These are phyloP conservation scores for Nannospalax galili DNA, from an alignment of 2,113 vertebrate species.

Conservation along the genomic window DNA sequence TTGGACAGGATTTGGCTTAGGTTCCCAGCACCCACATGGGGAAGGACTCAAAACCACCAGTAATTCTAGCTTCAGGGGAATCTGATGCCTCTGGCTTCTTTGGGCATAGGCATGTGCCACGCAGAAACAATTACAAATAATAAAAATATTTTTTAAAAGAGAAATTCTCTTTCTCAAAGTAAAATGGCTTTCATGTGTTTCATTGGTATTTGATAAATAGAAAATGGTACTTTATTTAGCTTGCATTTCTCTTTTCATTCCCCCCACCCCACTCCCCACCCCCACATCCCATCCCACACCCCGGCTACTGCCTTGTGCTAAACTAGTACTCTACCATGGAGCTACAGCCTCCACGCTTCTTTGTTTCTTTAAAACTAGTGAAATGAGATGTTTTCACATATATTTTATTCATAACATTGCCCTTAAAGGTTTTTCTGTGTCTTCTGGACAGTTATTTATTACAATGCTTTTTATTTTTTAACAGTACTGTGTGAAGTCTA, in stretches of 20 bases:
- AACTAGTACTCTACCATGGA: not conserved
- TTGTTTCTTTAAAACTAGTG: not conserved
- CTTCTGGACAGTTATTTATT: not conserved
- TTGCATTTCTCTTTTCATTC: not conserved
- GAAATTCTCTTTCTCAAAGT: not conserved
- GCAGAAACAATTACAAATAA: no score
- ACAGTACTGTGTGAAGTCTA: not conserved
- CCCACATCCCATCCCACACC: no score
- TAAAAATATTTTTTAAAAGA: no score
- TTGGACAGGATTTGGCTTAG: not conserved
- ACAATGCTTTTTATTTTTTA: not conserved
- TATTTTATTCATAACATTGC: not conserved
- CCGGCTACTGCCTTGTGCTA: not conserved
- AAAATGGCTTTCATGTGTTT: not conserved
- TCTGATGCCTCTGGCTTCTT: not conserved
- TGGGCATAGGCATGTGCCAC: not conserved
- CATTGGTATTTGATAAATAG: not conserved
- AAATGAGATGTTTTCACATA: not conserved
- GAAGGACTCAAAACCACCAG: not conserved
- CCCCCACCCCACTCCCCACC: no score
- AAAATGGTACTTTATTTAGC: slow-evolving; percentile 13
- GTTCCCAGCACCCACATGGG: not conserved
- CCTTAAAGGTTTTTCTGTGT: not conserved
- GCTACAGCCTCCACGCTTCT: not conserved
- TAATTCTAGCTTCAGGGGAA: not conserved